A percentile compares a stretch with the other conserved stretches of the same genome.
These are phyloP conservation scores for Zenarchopterus dispar DNA, from an alignment of 2,797 vertebrate genomes.

Conservation along the genomic window DNA sequence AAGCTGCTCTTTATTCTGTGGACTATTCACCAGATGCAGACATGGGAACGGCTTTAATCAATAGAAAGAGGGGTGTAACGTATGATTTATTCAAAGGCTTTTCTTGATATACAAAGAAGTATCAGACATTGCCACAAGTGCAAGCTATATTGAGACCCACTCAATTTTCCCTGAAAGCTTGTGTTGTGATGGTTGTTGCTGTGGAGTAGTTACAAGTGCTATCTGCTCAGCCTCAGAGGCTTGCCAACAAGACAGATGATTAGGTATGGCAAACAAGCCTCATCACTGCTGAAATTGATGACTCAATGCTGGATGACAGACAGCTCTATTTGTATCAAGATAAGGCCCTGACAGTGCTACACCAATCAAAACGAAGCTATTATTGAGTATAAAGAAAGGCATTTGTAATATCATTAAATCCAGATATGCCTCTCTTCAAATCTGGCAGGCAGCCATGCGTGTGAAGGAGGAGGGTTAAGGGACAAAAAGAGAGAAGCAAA, in stretches of 20 bases:
- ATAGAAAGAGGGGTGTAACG: conserved; percentile 80
- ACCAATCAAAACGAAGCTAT: conserved; percentile 98
- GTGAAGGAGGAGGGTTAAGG: conserved; percentile 46
- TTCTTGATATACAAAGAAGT: conserved; percentile 96
- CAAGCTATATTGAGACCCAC: conserved; percentile 91
- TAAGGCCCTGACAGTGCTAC: conserved; percentile 90
- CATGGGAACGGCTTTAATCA: conserved; percentile 97
- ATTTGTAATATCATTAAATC: conserved; percentile 99
- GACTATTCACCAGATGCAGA: conserved; percentile 93
- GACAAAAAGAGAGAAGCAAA: conserved; percentile 50
- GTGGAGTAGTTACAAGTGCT: conserved; percentile 93
- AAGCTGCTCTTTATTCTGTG: conserved; percentile 96
- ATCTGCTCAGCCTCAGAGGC: conserved; percentile 96
- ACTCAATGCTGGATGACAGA: conserved; percentile 96
- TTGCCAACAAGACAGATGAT: conserved; percentile 95
- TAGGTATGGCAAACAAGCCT: conserved; percentile 97
- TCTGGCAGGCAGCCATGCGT: conserved; percentile 94
- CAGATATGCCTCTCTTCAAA: conserved; percentile 93
- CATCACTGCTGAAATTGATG: conserved; percentile 96
- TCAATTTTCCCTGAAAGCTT: conserved; percentile 92
- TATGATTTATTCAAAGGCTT: conserved; percentile 58
- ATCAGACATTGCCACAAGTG: conserved; percentile 89
- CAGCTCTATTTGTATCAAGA: conserved; percentile 96
- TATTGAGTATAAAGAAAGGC: conserved; percentile 96
- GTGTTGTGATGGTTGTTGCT: conserved; percentile 91